Evolutionary conservation across 2,797 vertebrate genomes (phyloP).

Genomic region (Astyanax mexicanus): DNA sequence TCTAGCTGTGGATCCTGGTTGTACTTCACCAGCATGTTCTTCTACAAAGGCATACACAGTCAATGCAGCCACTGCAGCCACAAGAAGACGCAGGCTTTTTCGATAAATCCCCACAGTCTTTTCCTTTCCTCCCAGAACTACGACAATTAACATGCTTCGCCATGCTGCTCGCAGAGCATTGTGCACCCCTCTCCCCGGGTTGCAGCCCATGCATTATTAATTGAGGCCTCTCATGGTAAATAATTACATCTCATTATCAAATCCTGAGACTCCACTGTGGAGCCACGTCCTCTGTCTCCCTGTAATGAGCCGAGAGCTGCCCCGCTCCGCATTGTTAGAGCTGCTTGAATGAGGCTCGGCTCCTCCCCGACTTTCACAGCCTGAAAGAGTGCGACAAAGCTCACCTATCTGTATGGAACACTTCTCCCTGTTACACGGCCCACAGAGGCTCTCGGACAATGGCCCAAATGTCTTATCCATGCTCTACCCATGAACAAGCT

Average conservation of each 20-base stretch:
- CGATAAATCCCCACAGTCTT: constrained; percentile 32
- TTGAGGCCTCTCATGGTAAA: constrained; percentile 58
- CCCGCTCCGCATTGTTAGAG: constrained; percentile 46
- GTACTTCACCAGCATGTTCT: background rate
- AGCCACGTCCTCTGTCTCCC: constrained; percentile 41
- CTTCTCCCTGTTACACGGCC: background rate
- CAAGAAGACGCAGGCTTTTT: constrained; percentile 35
- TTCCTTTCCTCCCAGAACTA: constrained; percentile 35
- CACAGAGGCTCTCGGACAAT: constrained; percentile 3
- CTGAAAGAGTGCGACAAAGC: constrained; percentile 22
- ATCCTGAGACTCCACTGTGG: constrained; percentile 36
- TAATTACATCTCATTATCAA: constrained; percentile 64
- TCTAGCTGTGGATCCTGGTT: too few relatives aligned
- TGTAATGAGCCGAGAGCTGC: constrained; percentile 52
- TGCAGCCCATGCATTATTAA: constrained; percentile 61
- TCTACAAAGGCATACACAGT: background rate
- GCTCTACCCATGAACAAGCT: background rate
- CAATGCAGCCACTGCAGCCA: background rate
- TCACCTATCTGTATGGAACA: constrained; percentile 5
- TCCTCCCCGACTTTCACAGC: constrained; percentile 22
- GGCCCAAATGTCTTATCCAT: background rate
- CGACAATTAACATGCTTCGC: constrained; percentile 47
- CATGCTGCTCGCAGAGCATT: constrained; percentile 34
- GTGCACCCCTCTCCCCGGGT: constrained; percentile 34
- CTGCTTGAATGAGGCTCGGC: constrained; percentile 22